Evolutionary conservation across 2,888 invertebrate species (phyloP), one percentile per base, ranked within the genome.

Genomic region (Diarsia rubi): DNA sequence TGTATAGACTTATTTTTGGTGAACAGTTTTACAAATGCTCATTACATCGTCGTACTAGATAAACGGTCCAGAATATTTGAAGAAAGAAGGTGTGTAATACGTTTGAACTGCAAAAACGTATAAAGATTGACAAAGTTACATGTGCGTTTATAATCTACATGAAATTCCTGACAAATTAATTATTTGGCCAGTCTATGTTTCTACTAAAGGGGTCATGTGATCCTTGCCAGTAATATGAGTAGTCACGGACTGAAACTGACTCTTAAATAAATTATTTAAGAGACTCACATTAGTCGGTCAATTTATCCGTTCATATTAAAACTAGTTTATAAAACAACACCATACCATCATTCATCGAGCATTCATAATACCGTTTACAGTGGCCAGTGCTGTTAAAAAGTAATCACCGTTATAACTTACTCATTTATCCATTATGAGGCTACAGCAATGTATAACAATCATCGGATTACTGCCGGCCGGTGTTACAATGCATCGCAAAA

Each of bases 381-480:
- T 57, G 9, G n/a, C 62, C n/a, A 42, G 24, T 21, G 12, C 42
- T 44, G n/a, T 71, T 74, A 65, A 83, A 79, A 83, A 74, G 74
- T 79, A 54, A 81, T 83, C 74, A 79, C 69, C 24, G 37, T n/a
- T 12, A 54, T 74, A 67, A 60, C 24, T 60, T 59, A 60, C 24
- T 70, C 31, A 79, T 64, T 67, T 60, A 69, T 57, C 27, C 49
- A 64, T 68, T 57, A 60, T 27, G 45, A 47, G 37, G 57, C 1
- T 44, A 16, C 52, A 45, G 54, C 45, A 49, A 44, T 71, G 27
- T 64, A 44, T 63, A 60, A n/a, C 54, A 49, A 54, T 62, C 44
- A 65, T 57, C 16, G 52, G 57, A 31, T 67, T 67, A 71, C 19
- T 9, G 31, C 47, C 14, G 4, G 9, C 49, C 45, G 44, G 52